Evolutionary conservation across 2,797 vertebrate genomes (phyloP), one percentile per base, ranked within the genome.

Genomic region (Jordanella pulchra): DNA sequence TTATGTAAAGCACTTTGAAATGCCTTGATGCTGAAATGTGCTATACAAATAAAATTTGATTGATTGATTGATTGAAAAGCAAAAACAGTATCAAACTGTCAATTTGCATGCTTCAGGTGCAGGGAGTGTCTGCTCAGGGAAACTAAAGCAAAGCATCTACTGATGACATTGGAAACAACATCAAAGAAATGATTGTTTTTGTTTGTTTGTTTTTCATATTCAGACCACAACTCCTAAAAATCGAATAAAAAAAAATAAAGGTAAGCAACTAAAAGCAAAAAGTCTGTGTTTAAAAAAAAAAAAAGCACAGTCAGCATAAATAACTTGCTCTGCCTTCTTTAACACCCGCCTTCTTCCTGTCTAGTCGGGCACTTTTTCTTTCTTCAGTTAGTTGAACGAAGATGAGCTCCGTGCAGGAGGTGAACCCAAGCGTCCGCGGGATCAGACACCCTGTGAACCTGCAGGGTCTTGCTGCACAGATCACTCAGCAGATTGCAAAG

Each of bases 401-500:
- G 21, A 86, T 80, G 79, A 76, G 7, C 30, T 74, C 67, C 0
- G 1, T 65, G 12, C 70, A 48, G 71, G 39, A 75, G 2, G 65
- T 80, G 15, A 80, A 80, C 63, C 75, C 72, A 21, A 7, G 2
- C 27, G 77, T 82, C 53, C 39, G 2, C 3, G n/a, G 30, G 14
- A 82, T 82, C 55, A 54, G 77, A 47, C 27, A 58, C 67, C 45
- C 54, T 0, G 60, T 28, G 0, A 15, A 4, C 25, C 77, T 84
- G 60, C 79, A 82, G 69, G 32, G 65, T 25, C 44, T 69, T 39
- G 71, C 72, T 48, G 73, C 65, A 14, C 28, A 4, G n/a, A 39
- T 74, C 53, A 69, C 69, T 15, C 4, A 72, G 51, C 56, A 85
- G 75, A 78, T 67, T 3, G 7, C 17, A 21, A 72, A 81, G 78